Conservation (phyloP, 1,140 invertebrate species). For the Bombus turneri region DNA sequence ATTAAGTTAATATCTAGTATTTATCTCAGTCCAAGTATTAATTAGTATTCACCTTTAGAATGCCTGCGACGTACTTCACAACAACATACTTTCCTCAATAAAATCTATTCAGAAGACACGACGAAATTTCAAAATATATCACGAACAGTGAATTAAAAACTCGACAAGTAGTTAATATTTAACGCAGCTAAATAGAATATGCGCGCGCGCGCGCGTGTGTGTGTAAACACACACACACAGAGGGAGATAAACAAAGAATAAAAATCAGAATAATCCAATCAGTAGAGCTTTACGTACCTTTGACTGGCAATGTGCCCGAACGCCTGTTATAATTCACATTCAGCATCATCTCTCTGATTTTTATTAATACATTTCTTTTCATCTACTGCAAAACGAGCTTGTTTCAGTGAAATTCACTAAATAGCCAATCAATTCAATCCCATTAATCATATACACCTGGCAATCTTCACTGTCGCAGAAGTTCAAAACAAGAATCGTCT, state of each 20-base stretch:
- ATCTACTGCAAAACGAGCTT: not conserved
- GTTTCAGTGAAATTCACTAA: constrained; percentile 2
- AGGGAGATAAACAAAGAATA: not conserved
- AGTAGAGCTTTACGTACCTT: constrained; percentile 41
- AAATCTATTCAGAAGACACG: not conserved
- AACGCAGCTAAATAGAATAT: not conserved
- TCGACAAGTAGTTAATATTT: not conserved
- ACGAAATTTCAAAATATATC: not conserved
- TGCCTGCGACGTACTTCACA: not conserved
- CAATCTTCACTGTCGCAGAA: not conserved
- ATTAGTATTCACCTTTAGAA: not conserved
- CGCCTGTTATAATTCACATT: constrained; percentile 31
- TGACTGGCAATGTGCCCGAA: constrained; percentile 31
- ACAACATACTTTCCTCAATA: not conserved
- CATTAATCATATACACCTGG: not conserved
- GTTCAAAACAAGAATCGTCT: not conserved
- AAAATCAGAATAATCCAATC: not conserved
- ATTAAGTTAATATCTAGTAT: not conserved
- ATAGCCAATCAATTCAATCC: not conserved
- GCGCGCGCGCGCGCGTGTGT: fast-evolving
- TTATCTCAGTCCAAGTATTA: not conserved
- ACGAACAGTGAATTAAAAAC: too few relatives aligned
- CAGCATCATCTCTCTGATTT: constrained; percentile 38
- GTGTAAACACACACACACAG: not conserved
- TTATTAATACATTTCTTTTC: constrained; percentile 60